Evolutionary conservation across 2,888 invertebrate genomes (phyloP).

Genomic region (Dugesia japonica): DNA sequence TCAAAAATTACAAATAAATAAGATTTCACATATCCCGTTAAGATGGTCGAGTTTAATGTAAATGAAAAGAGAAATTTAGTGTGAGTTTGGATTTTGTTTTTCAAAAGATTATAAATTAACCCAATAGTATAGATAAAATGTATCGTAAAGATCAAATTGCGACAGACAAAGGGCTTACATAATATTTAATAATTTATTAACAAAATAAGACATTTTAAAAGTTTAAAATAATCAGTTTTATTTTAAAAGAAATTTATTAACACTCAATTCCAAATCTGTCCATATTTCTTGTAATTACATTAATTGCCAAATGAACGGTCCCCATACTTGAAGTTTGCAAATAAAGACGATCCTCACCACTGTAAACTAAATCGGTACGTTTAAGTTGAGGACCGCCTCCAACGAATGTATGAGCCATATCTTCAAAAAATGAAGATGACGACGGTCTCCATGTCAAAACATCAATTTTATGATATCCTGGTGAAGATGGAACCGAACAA

Average conservation of each 20-base stretch:
- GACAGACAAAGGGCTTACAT: too few relatives aligned
- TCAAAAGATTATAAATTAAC: too few relatives aligned
- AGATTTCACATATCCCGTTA: too few relatives aligned
- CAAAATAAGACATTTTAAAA: too few relatives aligned
- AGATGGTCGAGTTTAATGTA: too few relatives aligned
- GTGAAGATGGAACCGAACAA: conserved; percentile 63
- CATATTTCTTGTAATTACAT: conserved; percentile 65
- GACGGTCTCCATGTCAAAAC: conserved; percentile 64
- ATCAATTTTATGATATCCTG: conserved; percentile 62
- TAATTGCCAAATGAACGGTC: conserved; percentile 59
- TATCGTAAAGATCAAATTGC: too few relatives aligned
- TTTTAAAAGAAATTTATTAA: conserved; percentile 43
- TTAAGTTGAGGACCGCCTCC: conserved; percentile 56
- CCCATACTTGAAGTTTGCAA: conserved; percentile 71
- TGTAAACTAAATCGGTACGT: conserved; percentile 54
- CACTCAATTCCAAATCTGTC: conserved; percentile 68
- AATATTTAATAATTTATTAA: too few relatives aligned
- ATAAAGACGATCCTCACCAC: conserved; percentile 59
- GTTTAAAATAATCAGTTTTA: too few relatives aligned
- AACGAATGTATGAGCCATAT: conserved; percentile 55
- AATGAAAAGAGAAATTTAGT: too few relatives aligned
- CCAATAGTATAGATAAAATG: too few relatives aligned
- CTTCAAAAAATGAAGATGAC: conserved; percentile 52
- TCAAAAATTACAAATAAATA: too few relatives aligned
- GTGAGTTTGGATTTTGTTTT: too few relatives aligned